Conservation (phyloP, 2,113 vertebrate genomes). For the Oreochromis niloticus region DNA sequence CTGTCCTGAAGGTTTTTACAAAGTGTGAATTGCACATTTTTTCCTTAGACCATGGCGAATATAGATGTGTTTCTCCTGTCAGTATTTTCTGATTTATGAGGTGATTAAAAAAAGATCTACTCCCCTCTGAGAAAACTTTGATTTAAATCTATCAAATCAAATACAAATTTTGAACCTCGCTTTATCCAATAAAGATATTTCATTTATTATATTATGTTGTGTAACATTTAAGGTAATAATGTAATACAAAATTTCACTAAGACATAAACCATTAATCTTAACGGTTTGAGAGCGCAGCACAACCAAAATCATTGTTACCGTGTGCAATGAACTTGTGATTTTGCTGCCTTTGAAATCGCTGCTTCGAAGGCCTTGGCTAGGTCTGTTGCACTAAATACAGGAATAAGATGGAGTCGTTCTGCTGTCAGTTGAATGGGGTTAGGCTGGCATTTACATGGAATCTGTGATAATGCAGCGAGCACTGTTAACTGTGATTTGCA, state of each 20-base stretch:
- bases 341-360: background rate
- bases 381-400: background rate
- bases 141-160: background rate
- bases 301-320: background rate
- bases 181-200: background rate
- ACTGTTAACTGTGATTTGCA: background rate
- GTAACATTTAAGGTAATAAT: background rate
- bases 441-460: background rate
- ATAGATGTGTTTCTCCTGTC: background rate
- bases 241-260: background rate
- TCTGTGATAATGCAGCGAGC: accelerated
- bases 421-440: background rate
- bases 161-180: background rate
- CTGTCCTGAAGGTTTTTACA: background rate
- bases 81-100: background rate
- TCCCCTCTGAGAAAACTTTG: accelerated
- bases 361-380: background rate
- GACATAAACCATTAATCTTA: background rate
- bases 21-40: background rate
- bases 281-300: accelerated
- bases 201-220: too few relatives aligned
- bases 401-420: background rate
- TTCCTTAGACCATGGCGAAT: accelerated
- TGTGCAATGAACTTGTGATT: background rate
- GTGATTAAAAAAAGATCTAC: background rate